Evolutionary conservation across 2,888 invertebrate species (phyloP).

Genomic region (Ochropleura plecta): DNA sequence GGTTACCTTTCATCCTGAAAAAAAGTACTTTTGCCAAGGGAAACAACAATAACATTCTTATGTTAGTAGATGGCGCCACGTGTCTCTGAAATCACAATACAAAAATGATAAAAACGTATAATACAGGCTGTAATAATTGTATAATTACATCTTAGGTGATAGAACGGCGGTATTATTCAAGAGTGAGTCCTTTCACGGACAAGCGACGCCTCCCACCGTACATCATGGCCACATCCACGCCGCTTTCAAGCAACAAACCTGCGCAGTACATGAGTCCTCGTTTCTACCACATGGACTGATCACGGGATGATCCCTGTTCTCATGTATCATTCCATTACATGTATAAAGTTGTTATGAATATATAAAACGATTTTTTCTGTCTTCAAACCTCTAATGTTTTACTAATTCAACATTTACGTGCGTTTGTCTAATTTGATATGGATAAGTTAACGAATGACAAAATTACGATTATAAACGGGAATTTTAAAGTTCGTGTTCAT

Average conservation of each 20-base stretch:
- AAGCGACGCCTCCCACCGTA: slow-evolving; percentile 86
- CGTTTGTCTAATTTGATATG: not conserved
- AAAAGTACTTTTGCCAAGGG: too few species aligned
- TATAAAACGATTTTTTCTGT: slow-evolving; percentile 26
- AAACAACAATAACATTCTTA: too few species aligned
- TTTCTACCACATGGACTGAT: slow-evolving; percentile 90
- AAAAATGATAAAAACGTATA: too few species aligned
- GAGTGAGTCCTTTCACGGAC: slow-evolving; percentile 88
- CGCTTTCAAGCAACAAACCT: slow-evolving; percentile 81
- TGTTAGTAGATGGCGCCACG: too few species aligned
- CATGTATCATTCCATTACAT: slow-evolving; percentile 60
- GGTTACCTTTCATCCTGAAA: too few species aligned
- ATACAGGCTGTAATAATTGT: not conserved
- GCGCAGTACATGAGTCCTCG: slow-evolving; percentile 89
- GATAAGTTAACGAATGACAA: too few species aligned
- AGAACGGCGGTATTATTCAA: slow-evolving; percentile 89
- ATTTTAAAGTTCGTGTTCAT: not conserved
- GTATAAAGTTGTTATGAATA: slow-evolving; percentile 49
- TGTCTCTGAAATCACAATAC: too few species aligned
- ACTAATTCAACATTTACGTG: not conserved
- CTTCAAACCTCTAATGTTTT: not conserved
- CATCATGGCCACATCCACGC: slow-evolving; percentile 83
- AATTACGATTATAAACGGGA: not conserved
- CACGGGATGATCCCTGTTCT: slow-evolving; percentile 31
- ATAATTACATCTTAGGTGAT: slow-evolving; percentile 83